Evolutionary conservation across 2,113 vertebrate species (phyloP).

Genomic region (Argyrosomus japonicus): DNA sequence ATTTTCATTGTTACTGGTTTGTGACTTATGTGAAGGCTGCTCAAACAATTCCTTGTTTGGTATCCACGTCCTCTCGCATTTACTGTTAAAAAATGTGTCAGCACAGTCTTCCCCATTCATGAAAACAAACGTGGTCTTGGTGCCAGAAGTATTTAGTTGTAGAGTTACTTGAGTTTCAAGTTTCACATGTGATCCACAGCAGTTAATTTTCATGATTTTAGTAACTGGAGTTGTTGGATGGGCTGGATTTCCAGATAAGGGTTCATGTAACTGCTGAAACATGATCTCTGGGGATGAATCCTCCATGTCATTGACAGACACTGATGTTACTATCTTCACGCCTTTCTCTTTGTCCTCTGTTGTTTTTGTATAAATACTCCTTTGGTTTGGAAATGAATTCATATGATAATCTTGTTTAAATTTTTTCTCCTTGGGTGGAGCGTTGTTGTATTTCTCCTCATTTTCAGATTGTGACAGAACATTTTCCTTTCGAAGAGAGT

Average conservation of each 20-base stretch:
- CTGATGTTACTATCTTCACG: constrained; percentile 77
- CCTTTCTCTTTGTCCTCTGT: constrained; percentile 51
- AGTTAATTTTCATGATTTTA: constrained; percentile 81
- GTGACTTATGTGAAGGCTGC: neutral
- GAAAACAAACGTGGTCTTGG: constrained; percentile 65
- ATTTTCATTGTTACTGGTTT: constrained; percentile 16
- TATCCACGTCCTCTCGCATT: constrained; percentile 28
- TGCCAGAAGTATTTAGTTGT: constrained; percentile 46
- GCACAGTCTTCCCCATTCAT: constrained; percentile 54
- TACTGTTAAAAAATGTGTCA: constrained; percentile 42
- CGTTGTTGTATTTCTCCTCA: constrained; percentile 63
- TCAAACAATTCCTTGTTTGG: constrained; percentile 54
- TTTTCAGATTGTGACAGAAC: constrained; percentile 68
- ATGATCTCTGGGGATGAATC: constrained; percentile 74
- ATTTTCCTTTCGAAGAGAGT: constrained; percentile 71
- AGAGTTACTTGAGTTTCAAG: constrained; percentile 83
- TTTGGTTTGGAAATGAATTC: constrained; percentile 73
- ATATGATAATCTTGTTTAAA: constrained; percentile 64
- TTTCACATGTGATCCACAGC: constrained; percentile 74
- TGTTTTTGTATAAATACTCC: constrained; percentile 50
- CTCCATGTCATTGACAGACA: constrained; percentile 78
- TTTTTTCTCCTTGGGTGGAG: constrained; percentile 60
- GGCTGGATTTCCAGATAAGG: constrained; percentile 35
- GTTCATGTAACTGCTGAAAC: constrained; percentile 66
- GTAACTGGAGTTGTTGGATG: constrained; percentile 48